Conservation (phyloP, 2,888 invertebrate species). For the Dryomyza anilis region DNA sequence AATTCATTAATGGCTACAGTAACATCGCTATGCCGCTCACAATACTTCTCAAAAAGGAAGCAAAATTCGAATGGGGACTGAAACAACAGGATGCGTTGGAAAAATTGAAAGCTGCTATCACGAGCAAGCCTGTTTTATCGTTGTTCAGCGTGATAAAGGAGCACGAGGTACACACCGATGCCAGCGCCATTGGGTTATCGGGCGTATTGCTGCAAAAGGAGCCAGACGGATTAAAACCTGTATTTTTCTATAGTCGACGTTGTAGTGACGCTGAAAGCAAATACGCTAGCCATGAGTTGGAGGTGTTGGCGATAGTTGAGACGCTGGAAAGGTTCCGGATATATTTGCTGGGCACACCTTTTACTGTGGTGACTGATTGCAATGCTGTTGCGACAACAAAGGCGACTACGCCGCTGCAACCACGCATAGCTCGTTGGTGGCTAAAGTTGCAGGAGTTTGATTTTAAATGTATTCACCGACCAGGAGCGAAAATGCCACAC, state of each 20-base stretch:
- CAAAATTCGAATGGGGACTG: background rate
- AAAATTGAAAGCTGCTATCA: slow-evolving; percentile 16
- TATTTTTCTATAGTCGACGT: slow-evolving; percentile 5
- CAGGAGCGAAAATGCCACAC: slow-evolving; percentile 24
- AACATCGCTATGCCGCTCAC: slow-evolving; percentile 27
- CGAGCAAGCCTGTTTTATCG: slow-evolving; percentile 16
- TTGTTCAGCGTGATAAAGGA: slow-evolving; percentile 9
- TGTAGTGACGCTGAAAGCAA: slow-evolving; percentile 5
- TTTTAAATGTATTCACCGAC: slow-evolving; percentile 24
- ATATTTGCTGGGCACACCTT: slow-evolving; percentile 27
- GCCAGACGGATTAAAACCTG: background rate
- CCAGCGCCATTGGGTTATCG: background rate
- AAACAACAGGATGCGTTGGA: background rate
- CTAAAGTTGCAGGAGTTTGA: slow-evolving; percentile 28
- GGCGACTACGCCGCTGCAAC: slow-evolving; percentile 15
- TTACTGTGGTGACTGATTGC: slow-evolving; percentile 22
- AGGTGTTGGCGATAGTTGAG: slow-evolving; percentile 15
- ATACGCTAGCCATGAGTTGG: slow-evolving; percentile 19
- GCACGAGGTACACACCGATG: slow-evolving; percentile 4
- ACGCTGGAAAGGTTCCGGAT: slow-evolving; percentile 24
- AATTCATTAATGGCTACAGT: slow-evolving; percentile 30
- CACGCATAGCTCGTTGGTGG: slow-evolving; percentile 20
- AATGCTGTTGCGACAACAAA: slow-evolving; percentile 27
- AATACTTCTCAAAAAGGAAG: slow-evolving; percentile 22
- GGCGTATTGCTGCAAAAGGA: background rate